phyloP scores from a whole-genome alignment of 2,888 invertebrate genomes.

The Galerucella pusilla region DNA sequence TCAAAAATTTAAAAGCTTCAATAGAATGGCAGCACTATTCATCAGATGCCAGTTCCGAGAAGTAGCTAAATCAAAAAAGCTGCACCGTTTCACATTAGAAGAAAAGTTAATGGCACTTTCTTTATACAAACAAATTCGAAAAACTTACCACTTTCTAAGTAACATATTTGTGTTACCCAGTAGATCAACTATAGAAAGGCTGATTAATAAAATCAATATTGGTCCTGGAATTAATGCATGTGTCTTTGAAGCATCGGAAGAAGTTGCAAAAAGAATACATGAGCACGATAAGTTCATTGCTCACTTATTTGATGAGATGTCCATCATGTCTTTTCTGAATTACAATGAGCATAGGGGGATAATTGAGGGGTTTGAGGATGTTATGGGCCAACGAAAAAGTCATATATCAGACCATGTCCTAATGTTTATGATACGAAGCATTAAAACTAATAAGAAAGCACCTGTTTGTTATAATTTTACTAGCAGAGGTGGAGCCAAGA shows the following conservation, averaged over 20 bases:
- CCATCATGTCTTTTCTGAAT: slow-evolving; percentile 1
- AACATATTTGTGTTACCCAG: background rate
- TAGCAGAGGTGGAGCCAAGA: slow-evolving; percentile 33
- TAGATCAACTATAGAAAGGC: no score
- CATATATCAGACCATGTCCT: slow-evolving; percentile 39
- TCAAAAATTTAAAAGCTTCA: background rate
- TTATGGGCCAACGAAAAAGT: slow-evolving; percentile 17
- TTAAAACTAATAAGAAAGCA: slow-evolving; percentile 28
- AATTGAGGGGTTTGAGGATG: slow-evolving; percentile 37
- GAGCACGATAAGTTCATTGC: slow-evolving; percentile 23
- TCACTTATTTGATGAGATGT: slow-evolving; percentile 35
- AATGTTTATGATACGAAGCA: slow-evolving; percentile 39
- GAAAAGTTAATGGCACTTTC: slow-evolving; percentile 27
- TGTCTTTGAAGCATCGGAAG: no score
- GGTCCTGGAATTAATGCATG: no score
- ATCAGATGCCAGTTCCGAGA: slow-evolving; percentile 30
- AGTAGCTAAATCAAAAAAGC: slow-evolving; percentile 11
- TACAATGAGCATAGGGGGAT: slow-evolving; percentile 32
- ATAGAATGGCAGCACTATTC: slow-evolving; percentile 13
- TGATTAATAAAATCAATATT: no score
- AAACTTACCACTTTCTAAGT: background rate
- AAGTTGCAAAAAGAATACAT: no score
- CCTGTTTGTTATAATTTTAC: slow-evolving; percentile 35
- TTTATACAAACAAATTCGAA: slow-evolving; percentile 1
- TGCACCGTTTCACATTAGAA: slow-evolving; percentile 23